Evolutionary conservation across 1,140 invertebrate species (phyloP).

Genomic region (Drosophila repleta): DNA sequence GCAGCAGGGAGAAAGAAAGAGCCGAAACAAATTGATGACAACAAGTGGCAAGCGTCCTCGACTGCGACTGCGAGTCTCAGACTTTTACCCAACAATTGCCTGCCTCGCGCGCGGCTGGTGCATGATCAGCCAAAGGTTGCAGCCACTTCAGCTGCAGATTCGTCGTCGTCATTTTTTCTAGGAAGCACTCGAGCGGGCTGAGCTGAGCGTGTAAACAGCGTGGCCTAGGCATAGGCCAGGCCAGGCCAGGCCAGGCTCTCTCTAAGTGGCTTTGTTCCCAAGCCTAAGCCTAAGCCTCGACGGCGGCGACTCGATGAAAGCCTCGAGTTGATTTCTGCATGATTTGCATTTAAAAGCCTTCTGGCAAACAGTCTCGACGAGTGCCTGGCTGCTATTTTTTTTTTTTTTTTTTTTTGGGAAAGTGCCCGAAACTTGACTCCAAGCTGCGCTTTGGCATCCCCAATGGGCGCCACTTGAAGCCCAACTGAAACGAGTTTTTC

Average conservation of each 20-base stretch:
- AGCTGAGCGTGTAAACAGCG: constrained; percentile 69
- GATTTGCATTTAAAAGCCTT: constrained; percentile 70
- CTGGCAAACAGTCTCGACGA: constrained; percentile 19
- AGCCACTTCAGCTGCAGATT: constrained; percentile 62
- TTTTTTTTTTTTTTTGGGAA: constrained; percentile 44
- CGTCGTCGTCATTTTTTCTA: constrained; percentile 73
- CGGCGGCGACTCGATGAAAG: constrained; percentile 15
- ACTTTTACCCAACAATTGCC: constrained; percentile 63
- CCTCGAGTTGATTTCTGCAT: constrained; percentile 63
- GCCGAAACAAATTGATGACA: constrained; percentile 72
- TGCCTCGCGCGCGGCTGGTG: constrained; percentile 6
- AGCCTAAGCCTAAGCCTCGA: constrained; percentile 28
- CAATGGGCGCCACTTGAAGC: constrained; percentile 30
- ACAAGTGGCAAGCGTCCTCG: constrained; percentile 73
- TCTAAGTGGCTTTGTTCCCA: constrained; percentile 77
- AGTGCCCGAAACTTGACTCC: constrained; percentile 19
- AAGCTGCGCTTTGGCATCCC: constrained; percentile 14
- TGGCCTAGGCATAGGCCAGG: background rate
- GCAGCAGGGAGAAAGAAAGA: constrained; percentile 24
- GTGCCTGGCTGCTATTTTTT: no score
- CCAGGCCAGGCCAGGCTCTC: constrained; percentile 16
- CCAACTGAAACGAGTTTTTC: constrained; percentile 2
- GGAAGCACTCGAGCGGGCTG: constrained; percentile 81
- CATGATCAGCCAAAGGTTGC: constrained; percentile 77
- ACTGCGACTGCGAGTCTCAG: constrained; percentile 14